A percentile compares a stretch with the other conserved stretches of the same genome.
Conservation (phyloP, 37 sponge, comb jelly and placozoan species). For the Ephydatia muelleri region DNA sequence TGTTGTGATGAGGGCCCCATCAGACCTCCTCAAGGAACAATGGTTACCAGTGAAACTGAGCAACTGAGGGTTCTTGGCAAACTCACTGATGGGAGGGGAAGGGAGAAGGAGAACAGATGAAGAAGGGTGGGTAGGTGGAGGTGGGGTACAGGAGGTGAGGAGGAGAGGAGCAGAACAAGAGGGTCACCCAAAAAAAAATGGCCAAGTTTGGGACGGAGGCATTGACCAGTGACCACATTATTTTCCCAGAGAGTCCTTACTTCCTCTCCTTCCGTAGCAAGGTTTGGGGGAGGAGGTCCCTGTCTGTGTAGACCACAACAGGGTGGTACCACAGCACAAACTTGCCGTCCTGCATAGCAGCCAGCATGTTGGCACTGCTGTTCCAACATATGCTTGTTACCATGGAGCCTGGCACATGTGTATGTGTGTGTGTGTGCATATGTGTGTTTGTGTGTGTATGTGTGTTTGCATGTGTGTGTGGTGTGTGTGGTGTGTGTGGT, state of each 20-base stretch:
- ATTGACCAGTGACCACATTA: background rate
- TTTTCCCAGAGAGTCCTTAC: slow-evolving; percentile 20
- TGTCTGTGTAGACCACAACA: slow-evolving; percentile 81
- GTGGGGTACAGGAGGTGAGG: background rate
- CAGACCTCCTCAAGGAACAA: slow-evolving; percentile 80
- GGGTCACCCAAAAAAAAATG: background rate
- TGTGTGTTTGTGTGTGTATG: slow-evolving; percentile 2
- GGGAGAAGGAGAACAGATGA: background rate
- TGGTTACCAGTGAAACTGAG: slow-evolving; percentile 75
- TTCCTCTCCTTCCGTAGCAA: slow-evolving; percentile 60
- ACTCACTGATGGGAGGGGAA: slow-evolving; percentile 56
- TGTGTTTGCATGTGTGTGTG: background rate
- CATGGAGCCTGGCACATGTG: slow-evolving; percentile 78
- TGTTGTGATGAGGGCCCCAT: slow-evolving; percentile 87
- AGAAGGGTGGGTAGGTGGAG: no score
- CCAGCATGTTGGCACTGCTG: slow-evolving; percentile 84
- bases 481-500: background rate
- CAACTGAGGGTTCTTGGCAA: slow-evolving; percentile 84
- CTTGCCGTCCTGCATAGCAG: slow-evolving; percentile 78
- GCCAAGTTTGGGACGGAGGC: background rate
- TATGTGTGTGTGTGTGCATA: background rate
- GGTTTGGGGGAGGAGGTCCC: slow-evolving; percentile 80
- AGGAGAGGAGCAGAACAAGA: background rate
- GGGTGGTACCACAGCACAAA: slow-evolving; percentile 94
- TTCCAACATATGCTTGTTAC: slow-evolving; percentile 87